Conservation (phyloP, 2,888 invertebrate species). For the Junonia oenone region DNA sequence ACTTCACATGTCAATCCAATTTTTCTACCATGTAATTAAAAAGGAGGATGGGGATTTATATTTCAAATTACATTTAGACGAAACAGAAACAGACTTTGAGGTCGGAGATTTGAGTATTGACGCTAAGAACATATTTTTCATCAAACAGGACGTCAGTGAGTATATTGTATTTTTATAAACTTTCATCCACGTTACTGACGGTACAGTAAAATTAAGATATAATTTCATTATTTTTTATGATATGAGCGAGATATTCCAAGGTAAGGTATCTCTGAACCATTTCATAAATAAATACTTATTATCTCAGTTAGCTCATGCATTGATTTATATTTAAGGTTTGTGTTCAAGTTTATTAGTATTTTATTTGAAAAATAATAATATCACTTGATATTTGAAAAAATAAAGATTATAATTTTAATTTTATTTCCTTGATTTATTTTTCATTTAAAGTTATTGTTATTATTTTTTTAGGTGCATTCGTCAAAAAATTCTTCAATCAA, state of each 20-base stretch:
- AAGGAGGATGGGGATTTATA: conserved; percentile 37
- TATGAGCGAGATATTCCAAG: too few species aligned
- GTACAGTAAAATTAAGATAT: too few species aligned
- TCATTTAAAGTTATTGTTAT: background rate
- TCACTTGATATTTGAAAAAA: too few species aligned
- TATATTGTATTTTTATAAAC: conserved; percentile 7
- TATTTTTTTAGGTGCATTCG: background rate
- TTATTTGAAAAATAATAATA: too few species aligned
- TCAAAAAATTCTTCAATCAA: conserved; percentile 31
- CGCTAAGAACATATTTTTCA: conserved; percentile 39
- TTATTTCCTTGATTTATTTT: background rate
- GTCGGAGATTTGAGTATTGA: conserved; percentile 34
- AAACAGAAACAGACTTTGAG: conserved; percentile 32
- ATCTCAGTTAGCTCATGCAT: too few species aligned
- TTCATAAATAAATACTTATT: too few species aligned
- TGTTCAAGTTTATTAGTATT: too few species aligned
- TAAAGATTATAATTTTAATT: too few species aligned
- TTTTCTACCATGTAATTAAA: conserved; percentile 28
- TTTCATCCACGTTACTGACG: too few species aligned
- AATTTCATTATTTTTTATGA: too few species aligned
- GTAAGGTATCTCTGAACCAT: too few species aligned
- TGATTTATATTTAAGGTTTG: too few species aligned
- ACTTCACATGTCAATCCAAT: conserved; percentile 32
- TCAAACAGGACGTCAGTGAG: conserved; percentile 45
- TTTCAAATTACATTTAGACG: conserved; percentile 27